phyloP scores from a whole-genome alignment of 2,888 invertebrate species.

The Lasioglossum zephyrum region DNA sequence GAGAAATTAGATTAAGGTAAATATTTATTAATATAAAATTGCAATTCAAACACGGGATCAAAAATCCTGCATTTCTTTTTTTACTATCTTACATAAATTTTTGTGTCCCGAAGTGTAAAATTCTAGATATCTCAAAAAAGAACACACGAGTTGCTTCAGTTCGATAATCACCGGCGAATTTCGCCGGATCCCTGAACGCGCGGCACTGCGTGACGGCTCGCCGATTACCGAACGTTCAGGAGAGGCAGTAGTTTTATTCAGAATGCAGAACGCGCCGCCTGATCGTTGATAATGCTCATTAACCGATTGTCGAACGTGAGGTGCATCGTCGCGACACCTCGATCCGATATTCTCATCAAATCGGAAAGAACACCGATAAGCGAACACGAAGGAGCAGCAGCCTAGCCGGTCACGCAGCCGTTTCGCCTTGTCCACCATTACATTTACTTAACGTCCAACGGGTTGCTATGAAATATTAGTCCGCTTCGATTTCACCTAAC shows the following conservation, averaged over 20 bases:
- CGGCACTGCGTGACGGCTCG: not conserved
- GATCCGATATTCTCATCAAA: conserved; percentile 35
- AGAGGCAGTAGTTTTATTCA: conserved; percentile 15
- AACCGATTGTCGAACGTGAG: conserved; percentile 57
- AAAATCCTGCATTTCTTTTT: too few relatives aligned
- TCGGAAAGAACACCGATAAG: conserved; percentile 47
- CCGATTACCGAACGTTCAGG: not conserved
- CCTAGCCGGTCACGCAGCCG: conserved; percentile 17
- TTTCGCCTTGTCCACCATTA: conserved; percentile 35
- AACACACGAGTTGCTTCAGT: not conserved
- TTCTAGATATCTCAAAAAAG: not conserved
- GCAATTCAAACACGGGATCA: too few relatives aligned
- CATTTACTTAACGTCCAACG: conserved; percentile 44
- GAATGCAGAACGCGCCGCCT: conserved; percentile 33
- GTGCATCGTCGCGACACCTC: conserved; percentile 23
- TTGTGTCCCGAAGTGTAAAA: not conserved
- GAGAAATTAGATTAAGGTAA: too few relatives aligned
- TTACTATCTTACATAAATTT: too few relatives aligned
- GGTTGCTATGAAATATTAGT: conserved; percentile 39
- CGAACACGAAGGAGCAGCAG: conserved; percentile 42
- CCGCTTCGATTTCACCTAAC: conserved; percentile 19
- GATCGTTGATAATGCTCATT: conserved; percentile 58
- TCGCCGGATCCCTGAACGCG: not conserved
- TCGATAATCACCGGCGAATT: too few relatives aligned
- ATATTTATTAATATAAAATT: too few relatives aligned